These are phyloP conservation scores for Bostrychus sinensis DNA, from an alignment of 2,113 vertebrate genomes.

Conservation along the genomic window DNA sequence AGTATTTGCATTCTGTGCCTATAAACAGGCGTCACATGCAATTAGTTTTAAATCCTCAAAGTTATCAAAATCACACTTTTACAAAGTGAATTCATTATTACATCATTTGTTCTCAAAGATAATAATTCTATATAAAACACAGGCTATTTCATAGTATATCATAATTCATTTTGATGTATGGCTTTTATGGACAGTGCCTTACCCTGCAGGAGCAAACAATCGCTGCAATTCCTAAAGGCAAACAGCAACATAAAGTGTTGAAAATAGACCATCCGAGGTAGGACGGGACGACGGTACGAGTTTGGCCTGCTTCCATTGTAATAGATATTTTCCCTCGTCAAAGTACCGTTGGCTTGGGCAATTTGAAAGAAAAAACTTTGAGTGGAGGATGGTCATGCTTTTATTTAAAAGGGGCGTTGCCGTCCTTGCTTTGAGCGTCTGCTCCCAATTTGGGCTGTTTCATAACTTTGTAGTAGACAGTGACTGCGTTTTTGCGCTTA, in stretches of 20 bases:
- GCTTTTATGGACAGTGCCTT: slow-evolving; percentile 17
- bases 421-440: not conserved
- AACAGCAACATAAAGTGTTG: slow-evolving; percentile 65
- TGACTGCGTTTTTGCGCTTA: too few species aligned
- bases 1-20: slow-evolving; percentile 55
- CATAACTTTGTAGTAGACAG: too few species aligned
- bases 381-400: not conserved
- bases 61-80: not conserved
- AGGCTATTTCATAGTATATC: too few species aligned
- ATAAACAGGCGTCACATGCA: slow-evolving; percentile 4
- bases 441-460: not conserved
- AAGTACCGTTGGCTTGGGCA: not conserved
- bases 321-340: not conserved
- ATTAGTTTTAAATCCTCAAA: not conserved
- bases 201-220: slow-evolving; percentile 70
- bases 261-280: slow-evolving; percentile 70
- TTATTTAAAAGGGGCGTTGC: slow-evolving; percentile 6
- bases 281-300: slow-evolving; percentile 9
- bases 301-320: slow-evolving; percentile 55
- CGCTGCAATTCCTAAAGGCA: slow-evolving; percentile 70
- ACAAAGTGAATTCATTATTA: too few species aligned
- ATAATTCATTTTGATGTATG: too few species aligned
- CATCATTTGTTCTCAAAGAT: not conserved
- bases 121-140: not conserved
- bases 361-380: not conserved